phyloP scores from a whole-genome alignment of 2,113 vertebrate species.

The Stegostoma tigrinum region DNA sequence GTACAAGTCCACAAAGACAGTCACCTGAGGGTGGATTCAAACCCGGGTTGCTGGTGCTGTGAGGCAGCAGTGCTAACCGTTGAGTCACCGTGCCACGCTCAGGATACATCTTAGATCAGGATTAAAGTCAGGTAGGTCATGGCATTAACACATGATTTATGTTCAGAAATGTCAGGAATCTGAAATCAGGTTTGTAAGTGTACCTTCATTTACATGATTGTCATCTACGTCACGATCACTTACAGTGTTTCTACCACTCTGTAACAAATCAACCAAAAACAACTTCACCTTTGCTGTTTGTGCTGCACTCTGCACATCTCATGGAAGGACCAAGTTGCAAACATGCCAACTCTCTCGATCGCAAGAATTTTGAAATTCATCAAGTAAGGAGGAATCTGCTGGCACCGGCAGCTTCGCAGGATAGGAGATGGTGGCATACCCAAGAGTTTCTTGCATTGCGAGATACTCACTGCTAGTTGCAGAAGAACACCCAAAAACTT shows the following conservation, averaged over 20 bases:
- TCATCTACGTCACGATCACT: background rate
- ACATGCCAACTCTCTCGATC: background rate
- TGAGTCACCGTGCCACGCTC: too few relatives aligned
- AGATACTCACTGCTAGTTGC: background rate
- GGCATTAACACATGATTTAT: background rate
- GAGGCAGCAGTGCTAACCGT: too few relatives aligned
- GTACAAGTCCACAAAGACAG: too few relatives aligned
- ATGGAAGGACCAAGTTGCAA: background rate
- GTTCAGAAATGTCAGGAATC: background rate
- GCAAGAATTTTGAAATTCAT: background rate
- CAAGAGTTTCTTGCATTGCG: too few relatives aligned
- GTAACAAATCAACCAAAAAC: background rate
- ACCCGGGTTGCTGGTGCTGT: too few relatives aligned
- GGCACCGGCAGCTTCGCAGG: too few relatives aligned
- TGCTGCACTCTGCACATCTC: background rate
- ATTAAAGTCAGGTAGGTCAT: background rate
- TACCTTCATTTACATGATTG: background rate
- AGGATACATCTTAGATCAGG: background rate
- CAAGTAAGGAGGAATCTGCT: background rate
- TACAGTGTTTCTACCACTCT: background rate
- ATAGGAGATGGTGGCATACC: too few relatives aligned
- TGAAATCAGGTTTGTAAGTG: background rate
- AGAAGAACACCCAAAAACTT: background rate
- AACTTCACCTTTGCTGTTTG: too few relatives aligned
- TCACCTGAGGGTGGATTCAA: too few relatives aligned